Conservation (phyloP, 2,797 vertebrate species). For the Eurystomus glaucurus region DNA sequence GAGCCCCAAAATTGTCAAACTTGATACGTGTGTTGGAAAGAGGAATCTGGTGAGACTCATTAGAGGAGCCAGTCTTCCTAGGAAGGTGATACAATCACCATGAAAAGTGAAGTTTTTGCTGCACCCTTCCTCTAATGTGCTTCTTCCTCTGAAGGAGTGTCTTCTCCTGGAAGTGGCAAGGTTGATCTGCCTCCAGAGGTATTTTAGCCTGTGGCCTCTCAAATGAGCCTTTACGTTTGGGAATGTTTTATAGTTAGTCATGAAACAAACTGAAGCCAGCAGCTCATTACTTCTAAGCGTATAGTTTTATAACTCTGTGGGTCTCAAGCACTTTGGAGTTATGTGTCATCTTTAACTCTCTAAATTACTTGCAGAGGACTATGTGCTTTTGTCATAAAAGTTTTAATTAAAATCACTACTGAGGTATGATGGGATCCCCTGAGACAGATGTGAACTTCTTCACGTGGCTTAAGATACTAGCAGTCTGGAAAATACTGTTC, state of each 20-base stretch:
- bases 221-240: neutral
- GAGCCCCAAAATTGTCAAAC: neutral
- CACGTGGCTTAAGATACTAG: constrained; percentile 10
- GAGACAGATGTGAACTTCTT: constrained; percentile 32
- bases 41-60: neutral
- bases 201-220: neutral
- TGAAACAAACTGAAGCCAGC: neutral
- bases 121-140: accelerated
- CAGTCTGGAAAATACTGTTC: constrained; percentile 47
- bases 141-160: neutral
- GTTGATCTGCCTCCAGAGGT: neutral
- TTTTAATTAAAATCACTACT: constrained; percentile 51
- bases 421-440: constrained; percentile 35
- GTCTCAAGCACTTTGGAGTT: neutral
- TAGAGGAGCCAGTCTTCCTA: neutral
- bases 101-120: neutral
- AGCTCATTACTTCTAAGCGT: neutral
- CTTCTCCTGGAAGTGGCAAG: neutral
- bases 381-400: neutral
- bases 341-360: neutral
- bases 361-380: constrained; percentile 25
- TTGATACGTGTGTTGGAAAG: neutral
- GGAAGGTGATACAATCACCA: accelerated
- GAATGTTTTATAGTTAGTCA: neutral
- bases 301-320: neutral